Conservation (phyloP, 2,113 vertebrate species). For the Nettapus auritus region DNA sequence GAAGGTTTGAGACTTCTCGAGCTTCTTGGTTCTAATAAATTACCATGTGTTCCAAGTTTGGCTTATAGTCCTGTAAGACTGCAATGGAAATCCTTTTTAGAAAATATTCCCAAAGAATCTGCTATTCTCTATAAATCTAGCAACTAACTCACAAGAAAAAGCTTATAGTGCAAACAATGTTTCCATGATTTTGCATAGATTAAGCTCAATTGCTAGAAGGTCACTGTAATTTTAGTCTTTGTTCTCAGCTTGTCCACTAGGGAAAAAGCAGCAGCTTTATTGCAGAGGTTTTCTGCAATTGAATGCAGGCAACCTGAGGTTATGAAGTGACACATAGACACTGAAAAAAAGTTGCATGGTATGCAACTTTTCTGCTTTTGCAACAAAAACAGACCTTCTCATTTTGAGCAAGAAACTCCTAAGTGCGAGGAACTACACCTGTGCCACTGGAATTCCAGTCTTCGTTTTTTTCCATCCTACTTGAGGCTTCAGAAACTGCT, state of each 20-base stretch:
- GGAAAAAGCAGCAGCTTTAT: neutral
- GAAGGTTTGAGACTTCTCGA: neutral
- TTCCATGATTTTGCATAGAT: neutral
- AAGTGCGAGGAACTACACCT: neutral
- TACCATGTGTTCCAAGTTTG: neutral
- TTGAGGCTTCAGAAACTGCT: neutral
- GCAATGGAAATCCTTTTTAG: neutral
- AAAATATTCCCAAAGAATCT: neutral
- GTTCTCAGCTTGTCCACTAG: neutral
- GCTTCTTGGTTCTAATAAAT: neutral
- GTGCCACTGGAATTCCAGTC: neutral
- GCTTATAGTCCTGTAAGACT: neutral
- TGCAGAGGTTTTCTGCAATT: neutral
- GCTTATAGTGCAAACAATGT: neutral
- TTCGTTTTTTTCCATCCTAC: neutral
- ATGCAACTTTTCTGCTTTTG: neutral
- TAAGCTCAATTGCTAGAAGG: neutral
- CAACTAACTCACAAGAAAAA: neutral
- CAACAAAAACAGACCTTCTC: neutral
- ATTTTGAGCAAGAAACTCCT: neutral
- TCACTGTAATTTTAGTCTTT: neutral
- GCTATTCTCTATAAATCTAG: neutral
- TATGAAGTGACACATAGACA: neutral
- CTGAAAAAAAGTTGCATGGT: neutral
- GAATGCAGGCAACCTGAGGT: neutral